phyloP scores from a whole-genome alignment of 2,113 vertebrate species.

The Ondatra zibethicus region DNA sequence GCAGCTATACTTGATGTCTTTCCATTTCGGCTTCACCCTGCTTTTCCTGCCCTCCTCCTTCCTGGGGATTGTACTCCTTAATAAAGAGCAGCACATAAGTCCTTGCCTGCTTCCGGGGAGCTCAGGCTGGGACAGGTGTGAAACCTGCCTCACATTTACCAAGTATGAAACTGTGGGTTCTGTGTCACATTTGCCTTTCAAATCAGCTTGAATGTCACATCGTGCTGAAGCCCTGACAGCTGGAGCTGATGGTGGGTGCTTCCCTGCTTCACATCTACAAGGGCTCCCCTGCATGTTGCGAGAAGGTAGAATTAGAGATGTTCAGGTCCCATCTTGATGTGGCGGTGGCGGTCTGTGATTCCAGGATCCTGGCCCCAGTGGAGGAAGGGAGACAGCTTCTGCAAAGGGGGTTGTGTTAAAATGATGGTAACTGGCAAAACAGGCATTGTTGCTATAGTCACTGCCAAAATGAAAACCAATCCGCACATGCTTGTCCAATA shows the following conservation, averaged over 20 bases:
- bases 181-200: slow-evolving; percentile 21
- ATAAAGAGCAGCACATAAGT: neutral
- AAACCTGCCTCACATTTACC: slow-evolving; percentile 51
- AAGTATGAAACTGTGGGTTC: neutral
- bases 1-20: neutral
- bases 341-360: no score
- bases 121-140: neutral
- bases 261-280: neutral
- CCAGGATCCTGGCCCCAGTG: neutral
- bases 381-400: neutral
- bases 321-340: neutral
- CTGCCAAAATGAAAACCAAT: neutral
- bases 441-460: slow-evolving; percentile 52
- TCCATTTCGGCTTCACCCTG: neutral
- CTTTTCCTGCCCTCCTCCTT: neutral
- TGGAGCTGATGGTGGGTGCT: neutral
- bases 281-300: neutral
- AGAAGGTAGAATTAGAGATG: neutral
- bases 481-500: slow-evolving; percentile 11
- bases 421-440: slow-evolving; percentile 11
- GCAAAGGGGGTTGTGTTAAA: neutral
- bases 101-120: slow-evolving; percentile 53
- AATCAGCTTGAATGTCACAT: neutral
- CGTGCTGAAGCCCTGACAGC: neutral
- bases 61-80: neutral